phyloP scores from a whole-genome alignment of 2,797 vertebrate genomes.

The Neostethus bicornis region DNA sequence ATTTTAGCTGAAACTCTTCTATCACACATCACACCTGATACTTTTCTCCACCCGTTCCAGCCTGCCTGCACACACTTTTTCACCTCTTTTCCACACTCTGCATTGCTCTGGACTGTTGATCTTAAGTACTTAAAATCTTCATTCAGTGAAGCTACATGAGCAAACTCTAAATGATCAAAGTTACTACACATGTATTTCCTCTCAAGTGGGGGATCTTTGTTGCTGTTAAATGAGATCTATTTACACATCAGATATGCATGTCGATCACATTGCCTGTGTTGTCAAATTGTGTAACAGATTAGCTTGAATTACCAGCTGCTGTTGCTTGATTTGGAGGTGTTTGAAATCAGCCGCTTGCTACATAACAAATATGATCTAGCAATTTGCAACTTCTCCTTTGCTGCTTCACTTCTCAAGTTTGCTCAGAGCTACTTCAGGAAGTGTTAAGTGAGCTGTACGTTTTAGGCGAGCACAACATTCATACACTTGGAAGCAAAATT shows the following conservation, averaged over 20 bases:
- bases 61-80: too few relatives aligned
- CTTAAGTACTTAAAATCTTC: too few relatives aligned
- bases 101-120: too few relatives aligned
- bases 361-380: not conserved
- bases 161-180: not conserved
- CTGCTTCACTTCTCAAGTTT: conserved; percentile 26
- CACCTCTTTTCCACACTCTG: too few relatives aligned
- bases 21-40: too few relatives aligned
- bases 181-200: not conserved
- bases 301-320: not conserved
- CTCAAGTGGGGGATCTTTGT: not conserved
- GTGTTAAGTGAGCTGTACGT: conserved; percentile 22
- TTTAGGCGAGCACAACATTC: not conserved
- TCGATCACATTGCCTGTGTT: conserved; percentile 6
- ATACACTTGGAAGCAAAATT: conserved; percentile 7
- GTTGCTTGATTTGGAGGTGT: not conserved
- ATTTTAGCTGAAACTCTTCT: too few relatives aligned
- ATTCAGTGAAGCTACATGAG: not conserved
- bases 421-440: conserved; percentile 32
- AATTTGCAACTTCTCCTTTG: conserved; percentile 45
- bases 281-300: conserved; percentile 14
- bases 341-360: conserved; percentile 1
- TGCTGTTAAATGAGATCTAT: not conserved
- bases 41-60: too few relatives aligned
- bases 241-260: conserved; percentile 2